Evolutionary conservation across 2,888 invertebrate genomes (phyloP).

Genomic region (Endomychus coccineus): DNA sequence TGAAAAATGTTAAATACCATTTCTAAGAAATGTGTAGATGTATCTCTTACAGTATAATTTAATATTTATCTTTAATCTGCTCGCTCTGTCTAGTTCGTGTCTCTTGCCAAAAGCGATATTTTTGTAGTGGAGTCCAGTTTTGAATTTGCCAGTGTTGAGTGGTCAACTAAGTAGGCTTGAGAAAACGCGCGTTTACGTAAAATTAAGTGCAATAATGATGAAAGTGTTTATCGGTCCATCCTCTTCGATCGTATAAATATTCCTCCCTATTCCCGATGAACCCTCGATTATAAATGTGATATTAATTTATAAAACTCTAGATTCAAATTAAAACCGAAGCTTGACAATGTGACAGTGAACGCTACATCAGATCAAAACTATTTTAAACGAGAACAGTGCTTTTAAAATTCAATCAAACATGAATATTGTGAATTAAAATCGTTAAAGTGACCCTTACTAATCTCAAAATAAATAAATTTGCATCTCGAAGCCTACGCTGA

Average conservation of each 20-base stretch:
- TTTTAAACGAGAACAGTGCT: too few species aligned
- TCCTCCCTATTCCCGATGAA: background rate
- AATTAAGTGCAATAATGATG: background rate
- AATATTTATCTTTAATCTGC: conserved; percentile 41
- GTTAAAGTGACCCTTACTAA: too few species aligned
- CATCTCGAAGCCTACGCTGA: too few species aligned
- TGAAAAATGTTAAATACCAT: background rate
- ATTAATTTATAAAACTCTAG: too few species aligned
- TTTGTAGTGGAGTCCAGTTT: conserved; percentile 33
- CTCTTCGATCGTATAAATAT: too few species aligned
- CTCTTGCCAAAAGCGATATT: conserved; percentile 47
- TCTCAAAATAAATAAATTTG: too few species aligned
- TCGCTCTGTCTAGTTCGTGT: conserved; percentile 39
- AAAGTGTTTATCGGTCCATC: background rate
- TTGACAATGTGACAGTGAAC: too few species aligned
- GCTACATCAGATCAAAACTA: too few species aligned
- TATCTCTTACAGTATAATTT: conserved; percentile 19
- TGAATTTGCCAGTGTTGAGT: conserved; percentile 37
- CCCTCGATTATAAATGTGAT: too few species aligned
- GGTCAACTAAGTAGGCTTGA: conserved; percentile 35
- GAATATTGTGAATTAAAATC: too few species aligned
- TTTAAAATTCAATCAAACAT: too few species aligned
- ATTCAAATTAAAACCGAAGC: too few species aligned
- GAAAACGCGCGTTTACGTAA: conserved; percentile 27
- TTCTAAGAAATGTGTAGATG: conserved; percentile 10